These are phyloP conservation scores for Leucophenga montana DNA, from an alignment of 2,888 invertebrate species.

Conservation along the genomic window DNA sequence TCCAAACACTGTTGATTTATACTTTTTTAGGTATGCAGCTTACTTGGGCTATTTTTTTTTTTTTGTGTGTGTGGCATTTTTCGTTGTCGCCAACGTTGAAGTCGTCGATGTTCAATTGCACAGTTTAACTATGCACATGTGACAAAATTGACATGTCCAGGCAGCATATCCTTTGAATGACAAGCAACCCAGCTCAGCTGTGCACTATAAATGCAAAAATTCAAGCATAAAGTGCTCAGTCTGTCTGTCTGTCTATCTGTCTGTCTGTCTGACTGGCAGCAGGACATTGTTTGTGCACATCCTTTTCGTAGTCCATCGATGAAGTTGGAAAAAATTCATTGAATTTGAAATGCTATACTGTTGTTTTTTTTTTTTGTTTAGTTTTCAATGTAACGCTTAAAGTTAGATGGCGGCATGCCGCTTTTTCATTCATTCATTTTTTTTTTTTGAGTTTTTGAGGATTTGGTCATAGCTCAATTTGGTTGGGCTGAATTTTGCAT, in stretches of 20 bases:
- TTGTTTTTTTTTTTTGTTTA: not conserved
- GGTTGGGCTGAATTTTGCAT: not conserved
- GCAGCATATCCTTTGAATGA: conserved; percentile 27
- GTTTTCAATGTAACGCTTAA: not conserved
- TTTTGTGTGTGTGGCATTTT: no score
- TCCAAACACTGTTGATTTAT: not conserved
- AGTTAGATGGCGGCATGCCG: conserved; percentile 2
- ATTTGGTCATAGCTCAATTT: conserved; percentile 40
- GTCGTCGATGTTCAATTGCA: conserved; percentile 17
- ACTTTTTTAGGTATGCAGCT: not conserved
- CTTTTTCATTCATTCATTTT: conserved; percentile 50
- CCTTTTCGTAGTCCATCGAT: conserved; percentile 4
- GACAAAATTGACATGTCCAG: conserved; percentile 64
- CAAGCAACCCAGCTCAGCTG: conserved; percentile 14
- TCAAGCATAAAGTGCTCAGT: no score
- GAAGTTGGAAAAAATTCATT: conserved; percentile 67
- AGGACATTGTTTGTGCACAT: not conserved
- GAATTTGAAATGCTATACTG: conserved; percentile 66
- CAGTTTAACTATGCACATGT: conserved; percentile 40
- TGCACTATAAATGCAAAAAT: not conserved
- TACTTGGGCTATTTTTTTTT: not conserved
- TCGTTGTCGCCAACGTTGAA: no score
- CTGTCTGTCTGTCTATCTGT: not conserved
- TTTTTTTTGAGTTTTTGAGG: conserved; percentile 52
- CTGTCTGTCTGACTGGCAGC: not conserved